Evolutionary conservation across 2,888 invertebrate genomes (phyloP), one percentile per base, ranked within the genome.

Genomic region (Mesopsocus fuscifrons): DNA sequence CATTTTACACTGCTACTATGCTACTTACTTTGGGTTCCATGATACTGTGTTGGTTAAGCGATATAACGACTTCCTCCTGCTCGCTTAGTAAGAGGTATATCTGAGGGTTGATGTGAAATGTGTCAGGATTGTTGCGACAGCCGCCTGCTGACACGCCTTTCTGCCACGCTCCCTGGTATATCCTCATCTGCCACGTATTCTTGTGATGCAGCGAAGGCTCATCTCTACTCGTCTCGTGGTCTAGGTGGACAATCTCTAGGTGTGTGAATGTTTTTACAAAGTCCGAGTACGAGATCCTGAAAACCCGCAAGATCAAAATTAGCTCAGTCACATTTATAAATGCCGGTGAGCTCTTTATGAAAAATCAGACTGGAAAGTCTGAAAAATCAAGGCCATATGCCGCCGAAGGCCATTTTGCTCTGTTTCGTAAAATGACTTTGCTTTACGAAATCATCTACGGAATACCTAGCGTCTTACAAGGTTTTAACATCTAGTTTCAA

Each of bases 61-160:
- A 85, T 41, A 91, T 75, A 11, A 89, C 74, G 1, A 85, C 75
- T 59, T 82, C 81, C 55, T 82, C 81, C 64, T 74, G 72, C 57
- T 87, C 87, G 52, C 74, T 75, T 22, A 89, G 60, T 35, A 76
- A 70, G 38, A 91, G 59, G 54, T 88, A 77, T 32, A 91, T 66
- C 64, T 91, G 89, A 0, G 91, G 91, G 61, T 91, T 91, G 56
- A 88, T 84, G 59, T 89, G 88, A 59, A 91, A 89, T 32, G 87
- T 87, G 57, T 88, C 84, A 56, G 75, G 77, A 59, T 87, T 81
- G 61, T 89, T 89, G 51, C 87, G 67, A 59, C 89, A 89, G 26
- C 89, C 89, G 2, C 89, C 89, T 1, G 88, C 87, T 0, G 85
- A 77, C 1, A 88, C 87, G 0, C 89, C 89, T 45, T 74, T 68